phyloP scores from a whole-genome alignment of 2,888 invertebrate species.

The Linyphia triangularis region DNA sequence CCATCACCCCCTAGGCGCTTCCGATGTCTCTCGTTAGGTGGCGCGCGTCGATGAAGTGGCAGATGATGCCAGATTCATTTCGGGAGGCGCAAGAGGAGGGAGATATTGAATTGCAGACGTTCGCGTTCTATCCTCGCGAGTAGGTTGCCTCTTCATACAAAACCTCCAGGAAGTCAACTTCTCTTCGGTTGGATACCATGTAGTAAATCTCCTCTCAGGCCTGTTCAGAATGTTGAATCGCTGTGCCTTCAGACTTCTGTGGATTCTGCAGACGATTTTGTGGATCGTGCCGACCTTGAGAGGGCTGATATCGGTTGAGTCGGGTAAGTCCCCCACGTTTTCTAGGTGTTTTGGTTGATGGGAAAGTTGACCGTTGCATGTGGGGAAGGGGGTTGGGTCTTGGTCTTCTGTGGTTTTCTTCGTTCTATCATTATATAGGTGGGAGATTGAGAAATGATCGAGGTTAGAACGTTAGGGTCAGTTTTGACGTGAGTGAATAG shows the following conservation, averaged over 20 bases:
- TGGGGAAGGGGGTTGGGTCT: not conserved
- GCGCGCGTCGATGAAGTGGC: slow-evolving; percentile 47
- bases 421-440: no score
- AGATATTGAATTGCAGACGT: slow-evolving; percentile 69
- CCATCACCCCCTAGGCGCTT: slow-evolving; percentile 7
- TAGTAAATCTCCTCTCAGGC: slow-evolving; percentile 18
- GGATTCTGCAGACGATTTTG: slow-evolving; percentile 30
- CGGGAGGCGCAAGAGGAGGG: slow-evolving; percentile 39
- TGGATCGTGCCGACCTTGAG: slow-evolving; percentile 40
- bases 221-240: slow-evolving; percentile 6
- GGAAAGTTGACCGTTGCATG: slow-evolving; percentile 5
- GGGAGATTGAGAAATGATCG: no score
- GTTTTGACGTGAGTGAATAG: no score
- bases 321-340: slow-evolving; percentile 60
- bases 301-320: slow-evolving; percentile 27
- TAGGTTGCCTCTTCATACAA: slow-evolving; percentile 28
- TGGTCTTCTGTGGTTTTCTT: no score
- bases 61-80: slow-evolving; percentile 60
- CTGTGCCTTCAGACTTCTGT: slow-evolving; percentile 35
- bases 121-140: slow-evolving; percentile 50
- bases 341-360: not conserved
- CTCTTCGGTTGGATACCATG: slow-evolving; percentile 49
- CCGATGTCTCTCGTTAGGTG: slow-evolving; percentile 47
- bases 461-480: no score
- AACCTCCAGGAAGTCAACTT: not conserved